phyloP scores from a whole-genome alignment of 1,140 invertebrate species.

The Calephelis nemesis region DNA sequence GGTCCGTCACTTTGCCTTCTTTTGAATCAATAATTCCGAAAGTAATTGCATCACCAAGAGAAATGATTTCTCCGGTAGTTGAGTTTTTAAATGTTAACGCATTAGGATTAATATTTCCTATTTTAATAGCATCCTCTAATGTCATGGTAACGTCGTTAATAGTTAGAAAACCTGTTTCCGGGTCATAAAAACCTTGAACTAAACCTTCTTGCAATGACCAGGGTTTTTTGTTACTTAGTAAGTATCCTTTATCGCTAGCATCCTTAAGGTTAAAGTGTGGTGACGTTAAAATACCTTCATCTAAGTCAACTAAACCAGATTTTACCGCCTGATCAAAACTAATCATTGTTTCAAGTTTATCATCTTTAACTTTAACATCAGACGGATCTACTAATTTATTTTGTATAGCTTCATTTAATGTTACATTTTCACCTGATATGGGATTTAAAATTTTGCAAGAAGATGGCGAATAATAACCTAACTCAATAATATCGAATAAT shows the following conservation, averaged over 20 bases:
- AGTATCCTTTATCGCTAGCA: slow-evolving; percentile 88
- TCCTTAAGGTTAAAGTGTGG: slow-evolving; percentile 87
- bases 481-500: slow-evolving; percentile 87
- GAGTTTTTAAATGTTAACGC: slow-evolving; percentile 91
- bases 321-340: slow-evolving; percentile 85
- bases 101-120: slow-evolving; percentile 87
- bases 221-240: slow-evolving; percentile 87
- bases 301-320: slow-evolving; percentile 84
- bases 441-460: slow-evolving; percentile 91
- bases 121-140: slow-evolving; percentile 88
- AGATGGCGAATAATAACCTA: slow-evolving; percentile 88
- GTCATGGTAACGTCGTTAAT: slow-evolving; percentile 87
- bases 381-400: slow-evolving; percentile 86
- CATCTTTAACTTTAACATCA: slow-evolving; percentile 86
- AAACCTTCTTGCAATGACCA: slow-evolving; percentile 92
- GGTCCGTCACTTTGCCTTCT: slow-evolving; percentile 88
- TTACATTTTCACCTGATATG: slow-evolving; percentile 86
- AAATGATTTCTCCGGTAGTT: slow-evolving; percentile 87
- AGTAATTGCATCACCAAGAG: slow-evolving; percentile 90
- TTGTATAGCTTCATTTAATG: slow-evolving; percentile 86
- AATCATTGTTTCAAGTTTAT: slow-evolving; percentile 83
- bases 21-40: slow-evolving; percentile 90
- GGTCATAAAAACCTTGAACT: slow-evolving; percentile 89
- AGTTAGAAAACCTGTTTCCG: slow-evolving; percentile 86
- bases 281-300: slow-evolving; percentile 83